phyloP scores from a whole-genome alignment of 2,113 vertebrate genomes.

The Siniperca knerii region DNA sequence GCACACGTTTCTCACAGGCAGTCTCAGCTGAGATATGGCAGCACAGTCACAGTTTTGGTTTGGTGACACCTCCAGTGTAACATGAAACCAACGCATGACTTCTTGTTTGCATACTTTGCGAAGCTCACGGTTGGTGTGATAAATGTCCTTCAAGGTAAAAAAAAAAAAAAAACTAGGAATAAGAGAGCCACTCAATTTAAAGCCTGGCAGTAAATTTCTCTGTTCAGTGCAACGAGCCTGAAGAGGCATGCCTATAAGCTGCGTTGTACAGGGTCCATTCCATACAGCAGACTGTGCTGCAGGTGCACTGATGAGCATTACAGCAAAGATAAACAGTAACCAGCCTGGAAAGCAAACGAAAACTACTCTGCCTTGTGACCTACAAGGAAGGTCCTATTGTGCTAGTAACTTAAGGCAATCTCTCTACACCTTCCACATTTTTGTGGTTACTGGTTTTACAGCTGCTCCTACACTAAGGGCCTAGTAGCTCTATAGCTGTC shows the following conservation, averaged over 20 bases:
- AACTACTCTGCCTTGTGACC: not conserved
- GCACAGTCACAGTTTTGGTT: slow-evolving; percentile 42
- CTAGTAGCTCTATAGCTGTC: too few species aligned
- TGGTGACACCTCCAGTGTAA: slow-evolving; percentile 6
- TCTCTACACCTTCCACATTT: not conserved
- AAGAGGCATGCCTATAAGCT: not conserved
- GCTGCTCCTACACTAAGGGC: not conserved
- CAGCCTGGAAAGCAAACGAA: too few species aligned
- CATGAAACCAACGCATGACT: slow-evolving; percentile 45
- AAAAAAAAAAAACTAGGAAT: not conserved
- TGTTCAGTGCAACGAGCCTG: not conserved
- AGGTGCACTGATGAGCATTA: not conserved
- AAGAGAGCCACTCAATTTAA: too few species aligned
- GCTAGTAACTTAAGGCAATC: too few species aligned
- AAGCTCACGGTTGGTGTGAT: slow-evolving; percentile 64
- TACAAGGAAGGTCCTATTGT: too few species aligned
- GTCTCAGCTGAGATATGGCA: slow-evolving; percentile 28
- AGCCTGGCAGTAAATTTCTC: too few species aligned
- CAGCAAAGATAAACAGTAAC: not conserved
- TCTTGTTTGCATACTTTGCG: slow-evolving; percentile 46
- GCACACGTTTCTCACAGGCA: not conserved
- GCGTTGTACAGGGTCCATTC: not conserved
- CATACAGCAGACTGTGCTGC: not conserved
- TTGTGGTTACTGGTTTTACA: not conserved
- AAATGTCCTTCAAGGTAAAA: not conserved